Conservation (phyloP, 2,888 invertebrate species). For the Adela reaumurella region DNA sequence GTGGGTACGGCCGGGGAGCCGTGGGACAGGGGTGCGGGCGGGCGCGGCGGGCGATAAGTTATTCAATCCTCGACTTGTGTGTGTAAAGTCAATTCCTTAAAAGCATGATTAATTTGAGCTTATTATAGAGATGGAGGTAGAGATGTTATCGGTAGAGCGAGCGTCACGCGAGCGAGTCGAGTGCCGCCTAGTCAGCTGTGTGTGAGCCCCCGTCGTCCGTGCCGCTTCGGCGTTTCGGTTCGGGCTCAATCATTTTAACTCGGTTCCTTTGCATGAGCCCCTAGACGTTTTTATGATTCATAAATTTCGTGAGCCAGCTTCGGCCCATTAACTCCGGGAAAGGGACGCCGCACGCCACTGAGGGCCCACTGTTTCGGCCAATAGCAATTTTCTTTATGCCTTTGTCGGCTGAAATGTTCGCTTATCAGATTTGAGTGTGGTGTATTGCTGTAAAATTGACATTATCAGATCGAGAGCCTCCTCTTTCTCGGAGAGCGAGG, state of each 20-base stretch:
- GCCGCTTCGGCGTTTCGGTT: not conserved
- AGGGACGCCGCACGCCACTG: not conserved
- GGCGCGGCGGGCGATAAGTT: too few species aligned
- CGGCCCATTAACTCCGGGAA: not conserved
- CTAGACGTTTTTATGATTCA: not conserved
- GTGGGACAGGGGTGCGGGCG: too few species aligned
- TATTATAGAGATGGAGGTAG: not conserved
- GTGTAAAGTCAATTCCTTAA: not conserved
- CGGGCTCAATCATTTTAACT: not conserved
- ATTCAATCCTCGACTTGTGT: not conserved
- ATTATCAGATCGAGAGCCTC: not conserved
- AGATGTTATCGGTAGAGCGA: not conserved
- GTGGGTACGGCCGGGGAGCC: too few species aligned
- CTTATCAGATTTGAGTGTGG: not conserved
- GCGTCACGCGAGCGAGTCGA: not conserved
- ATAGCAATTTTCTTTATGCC: not conserved
- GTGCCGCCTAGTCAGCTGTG: not conserved
- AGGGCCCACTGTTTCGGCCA: not conserved
- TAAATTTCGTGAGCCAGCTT: not conserved
- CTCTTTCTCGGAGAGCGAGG: too few species aligned
- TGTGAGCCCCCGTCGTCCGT: not conserved
- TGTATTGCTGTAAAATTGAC: not conserved
- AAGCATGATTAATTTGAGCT: not conserved
- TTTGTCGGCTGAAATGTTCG: not conserved
- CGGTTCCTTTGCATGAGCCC: not conserved